Conservation (phyloP, 2,888 invertebrate species). For the Lydus trimaculatus region DNA sequence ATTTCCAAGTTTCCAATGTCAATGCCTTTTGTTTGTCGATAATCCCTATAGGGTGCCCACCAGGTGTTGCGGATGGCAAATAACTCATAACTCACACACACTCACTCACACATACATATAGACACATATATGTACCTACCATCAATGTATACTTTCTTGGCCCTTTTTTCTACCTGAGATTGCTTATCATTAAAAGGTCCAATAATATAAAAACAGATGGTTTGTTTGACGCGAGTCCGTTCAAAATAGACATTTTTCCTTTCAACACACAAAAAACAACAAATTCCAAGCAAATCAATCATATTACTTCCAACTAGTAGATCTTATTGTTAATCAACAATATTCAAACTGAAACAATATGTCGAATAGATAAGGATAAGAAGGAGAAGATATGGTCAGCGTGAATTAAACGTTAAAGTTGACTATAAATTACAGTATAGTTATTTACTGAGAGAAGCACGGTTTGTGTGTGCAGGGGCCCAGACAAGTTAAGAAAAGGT, state of each 20-base stretch:
- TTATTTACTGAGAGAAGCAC: conserved; percentile 43
- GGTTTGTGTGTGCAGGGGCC: conserved; percentile 41
- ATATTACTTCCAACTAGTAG: not conserved
- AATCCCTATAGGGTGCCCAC: conserved; percentile 22
- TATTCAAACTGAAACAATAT: conserved; percentile 46
- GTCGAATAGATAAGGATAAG: conserved; percentile 30
- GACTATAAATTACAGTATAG: conserved; percentile 45
- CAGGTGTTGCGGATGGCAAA: conserved; percentile 46
- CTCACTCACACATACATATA: not conserved
- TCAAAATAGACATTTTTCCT: conserved; percentile 6
- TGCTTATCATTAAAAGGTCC: conserved; percentile 48
- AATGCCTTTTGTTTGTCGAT: conserved; percentile 26
- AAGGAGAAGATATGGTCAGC: conserved; percentile 33
- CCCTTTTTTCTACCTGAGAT: conserved; percentile 48
- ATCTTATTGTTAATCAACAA: conserved; percentile 39
- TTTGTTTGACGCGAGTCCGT: conserved; percentile 50
- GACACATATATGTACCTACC: too few species aligned
- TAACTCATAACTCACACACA: conserved; percentile 39
- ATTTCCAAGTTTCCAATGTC: conserved; percentile 19
- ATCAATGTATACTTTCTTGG: not conserved
- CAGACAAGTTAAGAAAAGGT: conserved; percentile 47
- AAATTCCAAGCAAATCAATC: conserved; percentile 9
- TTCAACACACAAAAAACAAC: not conserved
- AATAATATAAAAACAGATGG: conserved; percentile 51
- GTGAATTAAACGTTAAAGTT: conserved; percentile 53